Conservation (phyloP, 2,888 invertebrate genomes). For the Capitulum mitella region DNA sequence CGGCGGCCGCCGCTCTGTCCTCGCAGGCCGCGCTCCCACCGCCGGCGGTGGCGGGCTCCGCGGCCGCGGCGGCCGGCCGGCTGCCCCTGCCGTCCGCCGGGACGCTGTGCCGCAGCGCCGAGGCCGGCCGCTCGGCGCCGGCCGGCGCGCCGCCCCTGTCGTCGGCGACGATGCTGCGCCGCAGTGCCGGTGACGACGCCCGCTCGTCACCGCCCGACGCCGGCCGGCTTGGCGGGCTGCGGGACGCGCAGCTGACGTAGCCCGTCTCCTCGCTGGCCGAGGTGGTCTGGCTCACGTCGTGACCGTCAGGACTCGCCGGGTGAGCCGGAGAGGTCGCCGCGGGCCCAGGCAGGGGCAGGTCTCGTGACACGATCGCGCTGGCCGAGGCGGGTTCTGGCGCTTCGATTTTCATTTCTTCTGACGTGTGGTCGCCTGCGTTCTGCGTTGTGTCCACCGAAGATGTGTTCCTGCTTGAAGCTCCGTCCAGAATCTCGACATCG, state of each 20-base stretch:
- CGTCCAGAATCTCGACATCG: too few relatives aligned
- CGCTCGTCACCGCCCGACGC: not conserved
- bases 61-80: not conserved
- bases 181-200: not conserved
- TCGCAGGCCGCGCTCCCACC: too few relatives aligned
- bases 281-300: not conserved
- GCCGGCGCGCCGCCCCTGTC: not conserved
- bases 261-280: slow-evolving; percentile 4
- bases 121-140: not conserved
- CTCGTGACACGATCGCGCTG: too few relatives aligned
- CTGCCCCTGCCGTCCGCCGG: not conserved
- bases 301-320: not conserved
- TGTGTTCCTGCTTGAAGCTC: too few relatives aligned
- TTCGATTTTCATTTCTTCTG: too few relatives aligned
- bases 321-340: too few relatives aligned
- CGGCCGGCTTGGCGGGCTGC: not conserved
- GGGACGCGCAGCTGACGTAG: not conserved
- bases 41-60: not conserved
- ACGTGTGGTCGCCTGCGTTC: too few relatives aligned
- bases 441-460: too few relatives aligned
- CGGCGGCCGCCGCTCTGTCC: too few relatives aligned
- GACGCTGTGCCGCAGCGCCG: not conserved
- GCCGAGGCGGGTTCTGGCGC: too few relatives aligned
- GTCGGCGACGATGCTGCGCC: not conserved
- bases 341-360: too few relatives aligned